Conservation (phyloP, 2,888 invertebrate genomes). For the Andrena bicolor region DNA sequence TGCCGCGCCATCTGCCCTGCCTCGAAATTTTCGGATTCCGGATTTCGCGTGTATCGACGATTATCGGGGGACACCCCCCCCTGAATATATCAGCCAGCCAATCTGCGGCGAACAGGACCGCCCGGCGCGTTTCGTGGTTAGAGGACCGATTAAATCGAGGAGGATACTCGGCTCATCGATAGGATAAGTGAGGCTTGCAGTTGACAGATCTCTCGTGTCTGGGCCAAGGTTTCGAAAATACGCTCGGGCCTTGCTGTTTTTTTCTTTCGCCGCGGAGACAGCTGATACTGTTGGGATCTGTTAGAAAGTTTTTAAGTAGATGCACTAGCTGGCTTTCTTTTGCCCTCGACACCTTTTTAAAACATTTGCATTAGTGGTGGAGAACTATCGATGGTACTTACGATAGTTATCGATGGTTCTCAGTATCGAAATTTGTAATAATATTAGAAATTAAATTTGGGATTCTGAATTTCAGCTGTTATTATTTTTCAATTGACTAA, state of each 20-base stretch:
- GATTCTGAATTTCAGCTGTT: no score
- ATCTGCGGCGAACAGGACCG: constrained; percentile 21
- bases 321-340: no score
- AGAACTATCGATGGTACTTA: no score
- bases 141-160: constrained; percentile 37
- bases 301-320: not conserved
- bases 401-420: no score
- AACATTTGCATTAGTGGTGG: no score
- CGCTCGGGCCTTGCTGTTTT: not conserved
- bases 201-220: constrained; percentile 46
- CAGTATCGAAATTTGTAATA: no score
- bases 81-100: constrained; percentile 24
- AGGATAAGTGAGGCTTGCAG: constrained; percentile 40
- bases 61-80: constrained; percentile 51
- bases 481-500: no score
- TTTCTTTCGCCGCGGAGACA: not conserved
- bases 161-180: constrained; percentile 9
- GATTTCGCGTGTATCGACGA: constrained; percentile 57
- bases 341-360: no score
- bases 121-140: constrained; percentile 38
- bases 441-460: no score
- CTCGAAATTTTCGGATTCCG: constrained; percentile 62
- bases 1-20: constrained; percentile 69
- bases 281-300: not conserved
- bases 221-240: not conserved